Evolutionary conservation across 2,888 invertebrate genomes (phyloP).

Genomic region (Kuschelorhynchus macadamiae): DNA sequence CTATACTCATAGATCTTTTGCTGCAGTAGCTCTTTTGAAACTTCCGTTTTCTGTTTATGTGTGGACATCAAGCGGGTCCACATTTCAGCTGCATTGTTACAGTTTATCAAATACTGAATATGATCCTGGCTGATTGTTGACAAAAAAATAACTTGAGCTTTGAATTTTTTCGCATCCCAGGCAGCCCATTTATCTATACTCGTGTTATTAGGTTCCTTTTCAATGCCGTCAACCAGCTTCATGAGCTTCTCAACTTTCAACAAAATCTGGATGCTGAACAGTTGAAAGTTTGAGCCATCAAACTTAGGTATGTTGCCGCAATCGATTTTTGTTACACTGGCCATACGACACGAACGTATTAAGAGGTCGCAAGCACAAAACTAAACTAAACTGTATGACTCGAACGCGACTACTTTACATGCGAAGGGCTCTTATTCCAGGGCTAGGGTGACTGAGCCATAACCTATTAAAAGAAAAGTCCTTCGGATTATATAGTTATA

Average conservation of each 20-base stretch:
- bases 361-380: background rate
- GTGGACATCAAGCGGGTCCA: slow-evolving; percentile 55
- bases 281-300: no score
- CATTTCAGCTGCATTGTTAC: slow-evolving; percentile 55
- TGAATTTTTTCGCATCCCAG: slow-evolving; percentile 28
- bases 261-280: no score
- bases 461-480: no score
- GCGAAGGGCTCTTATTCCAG: background rate
- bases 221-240: slow-evolving; percentile 13
- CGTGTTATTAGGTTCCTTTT: slow-evolving; percentile 10
- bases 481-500: no score
- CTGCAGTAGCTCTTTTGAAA: slow-evolving; percentile 50
- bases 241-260: slow-evolving; percentile 18
- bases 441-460: no score
- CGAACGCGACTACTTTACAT: background rate
- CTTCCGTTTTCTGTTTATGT: slow-evolving; percentile 57
- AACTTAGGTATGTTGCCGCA: background rate
- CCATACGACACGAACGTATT: background rate
- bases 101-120: slow-evolving; percentile 39
- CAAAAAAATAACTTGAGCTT: slow-evolving; percentile 24
- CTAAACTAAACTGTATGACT: background rate
- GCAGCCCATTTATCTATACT: slow-evolving; percentile 4
- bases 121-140: slow-evolving; percentile 25
- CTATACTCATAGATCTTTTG: slow-evolving; percentile 38
- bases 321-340: background rate